Base-by-base conservation (phyloP, 2,113 vertebrate genomes). In the Zosterops pallidus region DNA sequence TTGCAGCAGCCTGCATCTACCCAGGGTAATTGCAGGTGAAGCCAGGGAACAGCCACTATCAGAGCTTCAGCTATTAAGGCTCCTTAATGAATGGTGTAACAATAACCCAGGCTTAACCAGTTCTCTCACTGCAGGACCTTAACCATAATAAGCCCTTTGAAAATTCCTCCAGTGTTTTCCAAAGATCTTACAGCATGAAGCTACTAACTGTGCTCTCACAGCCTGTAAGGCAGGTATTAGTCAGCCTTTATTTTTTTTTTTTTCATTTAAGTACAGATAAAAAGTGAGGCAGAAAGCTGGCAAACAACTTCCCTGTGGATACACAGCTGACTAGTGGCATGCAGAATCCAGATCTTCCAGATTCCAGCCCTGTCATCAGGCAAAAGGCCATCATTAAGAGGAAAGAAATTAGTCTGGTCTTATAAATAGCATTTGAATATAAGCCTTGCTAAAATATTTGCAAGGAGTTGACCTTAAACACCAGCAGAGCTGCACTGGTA, bases 351-450 rank as follows among this genome's bases (percentile, higher is more conserved):
- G 94, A 95, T 78, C 90, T 83, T 94, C 96, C 80, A 83, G 92
- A 96, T 96, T 96, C 94, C 96, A 86, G 65, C 70, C 37, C 76
- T 75, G 83, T 89, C 93, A 95, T 86, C 92, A 94, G 80, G n/a
- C 69, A 94, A 77, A 96, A 95, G 95, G 96, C 97, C 97, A 92
- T 96, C 93, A 97, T 97, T 96, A 96, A 1, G 64, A 95, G 84
- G 86, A 83, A 93, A 93, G 86, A 57, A 97, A 97, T 96, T 76
- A 96, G 94, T 95, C 89, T 92, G 80, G 82, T 90, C 96, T 97
- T 97, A 91, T 91, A 96, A 97, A 96, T 95, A 92, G 90, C 89
- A 90, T 93, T 96, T 94, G 91, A 95, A 96, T 91, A 90, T 82
- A 95, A 94, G 87, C 88, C 97, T 97, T 97, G 93, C 97, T 96